Evolutionary conservation across 30 jellyfish, hydroid and myxozoan genomes (phyloP).

Genomic region (Aurelia sp.): DNA sequence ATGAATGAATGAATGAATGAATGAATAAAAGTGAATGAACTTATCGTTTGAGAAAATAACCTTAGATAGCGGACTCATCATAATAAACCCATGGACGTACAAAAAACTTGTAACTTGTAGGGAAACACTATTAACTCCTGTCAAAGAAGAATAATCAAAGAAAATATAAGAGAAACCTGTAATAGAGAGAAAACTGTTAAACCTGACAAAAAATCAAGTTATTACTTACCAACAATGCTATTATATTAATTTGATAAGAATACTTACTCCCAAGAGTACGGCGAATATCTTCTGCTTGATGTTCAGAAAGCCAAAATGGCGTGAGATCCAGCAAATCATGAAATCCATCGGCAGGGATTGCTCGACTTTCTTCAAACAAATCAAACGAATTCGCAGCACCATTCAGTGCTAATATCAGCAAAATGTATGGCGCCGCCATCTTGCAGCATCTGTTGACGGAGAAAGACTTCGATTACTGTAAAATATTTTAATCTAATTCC

Average conservation of each 20-base stretch:
- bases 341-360: slow-evolving; percentile 19
- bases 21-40: too few relatives aligned
- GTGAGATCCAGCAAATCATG: slow-evolving; percentile 19
- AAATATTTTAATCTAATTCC: not conserved
- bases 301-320: slow-evolving; percentile 19
- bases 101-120: too few relatives aligned
- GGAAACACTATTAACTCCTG: too few relatives aligned
- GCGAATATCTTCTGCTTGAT: not conserved
- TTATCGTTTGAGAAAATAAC: too few relatives aligned
- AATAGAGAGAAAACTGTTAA: too few relatives aligned
- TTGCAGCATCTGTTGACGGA: not conserved
- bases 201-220: too few relatives aligned
- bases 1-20: too few relatives aligned
- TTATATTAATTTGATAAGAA: not conserved
- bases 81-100: too few relatives aligned
- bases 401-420: not conserved
- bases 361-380: not conserved
- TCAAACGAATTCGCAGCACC: slow-evolving; percentile 3
- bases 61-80: too few relatives aligned
- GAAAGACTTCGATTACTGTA: not conserved
- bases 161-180: too few relatives aligned
- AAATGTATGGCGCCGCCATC: not conserved
- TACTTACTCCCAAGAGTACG: slow-evolving; percentile 16
- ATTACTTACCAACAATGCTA: too few relatives aligned
- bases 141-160: too few relatives aligned